Evolutionary conservation across 2,113 vertebrate genomes (phyloP).

Genomic region (Cyprichromis sp.): DNA sequence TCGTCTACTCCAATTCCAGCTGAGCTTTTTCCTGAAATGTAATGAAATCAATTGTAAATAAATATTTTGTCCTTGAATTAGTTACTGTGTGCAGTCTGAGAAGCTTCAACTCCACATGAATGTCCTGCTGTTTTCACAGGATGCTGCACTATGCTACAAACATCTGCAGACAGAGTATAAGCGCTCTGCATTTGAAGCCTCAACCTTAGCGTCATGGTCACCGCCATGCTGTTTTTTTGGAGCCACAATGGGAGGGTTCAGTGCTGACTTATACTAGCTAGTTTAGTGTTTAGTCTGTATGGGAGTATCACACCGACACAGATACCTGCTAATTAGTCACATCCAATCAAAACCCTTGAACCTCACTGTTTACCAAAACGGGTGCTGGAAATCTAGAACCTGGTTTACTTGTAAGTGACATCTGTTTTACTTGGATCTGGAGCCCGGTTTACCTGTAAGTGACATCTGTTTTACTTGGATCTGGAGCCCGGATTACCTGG

Average conservation of each 20-base stretch:
- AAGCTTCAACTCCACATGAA: neutral
- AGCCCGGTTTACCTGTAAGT: rapidly evolving
- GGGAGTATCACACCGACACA: neutral
- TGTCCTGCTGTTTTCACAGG: neutral
- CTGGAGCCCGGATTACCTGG: rapidly evolving
- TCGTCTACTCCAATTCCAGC: neutral
- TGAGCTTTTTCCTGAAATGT: neutral
- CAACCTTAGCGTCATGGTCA: rapidly evolving
- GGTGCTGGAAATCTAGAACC: rapidly evolving
- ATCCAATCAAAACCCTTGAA: neutral
- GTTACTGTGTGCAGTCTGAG: neutral
- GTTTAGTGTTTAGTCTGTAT: neutral
- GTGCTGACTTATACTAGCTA: neutral
- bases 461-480: neutral
- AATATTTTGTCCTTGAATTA: neutral
- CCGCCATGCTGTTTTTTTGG: neutral
- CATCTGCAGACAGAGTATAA: neutral
- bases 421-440: neutral
- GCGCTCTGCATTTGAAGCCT: neutral
- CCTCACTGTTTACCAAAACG: neutral
- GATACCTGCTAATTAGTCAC: neutral
- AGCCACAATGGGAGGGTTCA: neutral
- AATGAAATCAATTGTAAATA: neutral
- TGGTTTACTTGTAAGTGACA: rapidly evolving
- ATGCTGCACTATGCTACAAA: neutral